These are phyloP conservation scores for Caenorhabditis japonica DNA, from an alignment of 2,888 invertebrate species.

Conservation along the genomic window DNA sequence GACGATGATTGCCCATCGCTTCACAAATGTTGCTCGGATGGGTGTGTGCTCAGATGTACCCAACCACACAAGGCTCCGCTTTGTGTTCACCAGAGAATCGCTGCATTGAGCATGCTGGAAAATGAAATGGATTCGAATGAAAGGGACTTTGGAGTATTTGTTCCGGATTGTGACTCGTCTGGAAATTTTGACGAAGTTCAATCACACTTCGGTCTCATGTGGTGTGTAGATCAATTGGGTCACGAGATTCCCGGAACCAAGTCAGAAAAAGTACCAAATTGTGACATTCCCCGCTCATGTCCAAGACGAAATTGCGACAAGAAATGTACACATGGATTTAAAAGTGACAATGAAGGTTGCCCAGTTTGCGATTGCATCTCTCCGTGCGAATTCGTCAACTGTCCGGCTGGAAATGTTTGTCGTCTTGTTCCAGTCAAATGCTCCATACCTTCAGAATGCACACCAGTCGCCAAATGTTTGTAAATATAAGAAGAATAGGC, in stretches of 20 bases:
- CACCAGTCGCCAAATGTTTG: conserved; percentile 66
- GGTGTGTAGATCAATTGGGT: conserved; percentile 73
- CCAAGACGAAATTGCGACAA: conserved; percentile 59
- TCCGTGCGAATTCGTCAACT: conserved; percentile 67
- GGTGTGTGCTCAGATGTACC: conserved; percentile 67
- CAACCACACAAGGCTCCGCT: conserved; percentile 59
- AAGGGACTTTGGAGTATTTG: conserved; percentile 24
- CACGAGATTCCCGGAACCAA: conserved; percentile 67
- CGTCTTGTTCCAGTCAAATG: conserved; percentile 63
- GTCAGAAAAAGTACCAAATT: conserved; percentile 59
- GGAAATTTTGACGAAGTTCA: conserved; percentile 69
- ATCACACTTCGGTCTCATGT: conserved; percentile 62
- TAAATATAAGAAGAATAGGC: background rate
- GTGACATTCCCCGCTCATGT: conserved; percentile 63
- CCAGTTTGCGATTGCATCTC: conserved; percentile 68
- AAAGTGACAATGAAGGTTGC: conserved; percentile 71
- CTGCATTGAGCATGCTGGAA: conserved; percentile 22
- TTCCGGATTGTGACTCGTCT: conserved; percentile 61
- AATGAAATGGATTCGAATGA: conserved; percentile 18
- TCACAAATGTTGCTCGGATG: conserved; percentile 74
- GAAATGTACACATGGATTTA: conserved; percentile 55
- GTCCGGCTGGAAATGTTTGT: conserved; percentile 70
- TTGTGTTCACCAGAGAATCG: conserved; percentile 47
- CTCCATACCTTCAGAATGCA: conserved; percentile 50
- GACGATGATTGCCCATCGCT: conserved; percentile 69